A percentile compares a stretch with the other conserved stretches of the same genome.
Evolutionary conservation across 2,113 vertebrate species (phyloP).

Genomic region (Heterotilapia buettikoferi): DNA sequence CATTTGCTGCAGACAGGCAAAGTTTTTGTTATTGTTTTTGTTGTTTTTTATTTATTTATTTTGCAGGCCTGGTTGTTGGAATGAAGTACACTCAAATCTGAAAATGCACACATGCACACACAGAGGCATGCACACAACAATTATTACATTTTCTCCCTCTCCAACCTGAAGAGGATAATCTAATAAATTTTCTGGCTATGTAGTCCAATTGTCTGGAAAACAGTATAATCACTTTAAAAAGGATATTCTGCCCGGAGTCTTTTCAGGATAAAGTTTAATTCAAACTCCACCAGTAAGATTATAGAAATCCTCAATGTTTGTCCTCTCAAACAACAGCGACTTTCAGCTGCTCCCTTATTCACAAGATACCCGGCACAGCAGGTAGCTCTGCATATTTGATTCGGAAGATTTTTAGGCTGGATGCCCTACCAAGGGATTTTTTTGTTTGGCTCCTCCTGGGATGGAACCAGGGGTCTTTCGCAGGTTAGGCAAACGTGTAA

Average conservation of each 20-base stretch:
- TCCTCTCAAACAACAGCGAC: not conserved
- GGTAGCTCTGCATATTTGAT: not conserved
- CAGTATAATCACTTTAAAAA: not conserved
- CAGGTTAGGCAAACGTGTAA: not conserved
- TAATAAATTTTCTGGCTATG: not conserved
- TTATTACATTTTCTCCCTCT: not conserved
- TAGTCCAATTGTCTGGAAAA: not conserved
- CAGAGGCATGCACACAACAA: fast-evolving
- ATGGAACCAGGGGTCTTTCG: not conserved
- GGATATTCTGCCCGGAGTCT: not conserved
- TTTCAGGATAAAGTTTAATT: not conserved
- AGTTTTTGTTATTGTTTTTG: not conserved
- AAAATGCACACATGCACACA: not conserved
- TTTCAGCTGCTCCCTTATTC: not conserved
- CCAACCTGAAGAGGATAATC: not conserved
- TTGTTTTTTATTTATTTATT: not conserved
- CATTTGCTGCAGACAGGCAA: not conserved
- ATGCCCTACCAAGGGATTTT: not conserved
- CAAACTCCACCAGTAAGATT: not conserved
- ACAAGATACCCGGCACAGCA: not conserved
- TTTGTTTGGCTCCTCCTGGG: not conserved
- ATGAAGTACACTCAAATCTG: not conserved
- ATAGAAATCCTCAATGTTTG: not conserved
- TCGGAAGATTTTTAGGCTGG: not conserved
- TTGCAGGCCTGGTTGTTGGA: not conserved